Conservation (phyloP, 2,888 invertebrate species). For the Papilio elwesi region DNA sequence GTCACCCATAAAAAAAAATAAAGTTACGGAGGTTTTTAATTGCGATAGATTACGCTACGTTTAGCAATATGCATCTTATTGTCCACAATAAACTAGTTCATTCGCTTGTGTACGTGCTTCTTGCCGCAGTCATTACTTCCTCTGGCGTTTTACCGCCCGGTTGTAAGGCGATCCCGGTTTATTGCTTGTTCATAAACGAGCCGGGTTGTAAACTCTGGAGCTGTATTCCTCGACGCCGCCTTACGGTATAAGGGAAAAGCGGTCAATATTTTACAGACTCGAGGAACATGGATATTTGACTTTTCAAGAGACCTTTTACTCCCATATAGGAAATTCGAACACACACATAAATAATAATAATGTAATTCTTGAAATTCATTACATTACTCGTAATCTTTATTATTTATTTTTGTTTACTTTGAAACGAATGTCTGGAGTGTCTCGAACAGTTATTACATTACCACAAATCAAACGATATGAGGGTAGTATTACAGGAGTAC, state of each 20-base stretch:
- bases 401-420: too few species aligned
- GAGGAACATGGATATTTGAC: not conserved
- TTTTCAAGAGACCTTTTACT: too few species aligned
- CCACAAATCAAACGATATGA: too few species aligned
- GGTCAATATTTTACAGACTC: constrained; percentile 8
- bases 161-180: constrained; percentile 73
- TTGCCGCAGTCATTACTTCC: constrained; percentile 28
- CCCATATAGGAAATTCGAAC: too few species aligned
- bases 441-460: too few species aligned
- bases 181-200: constrained; percentile 79
- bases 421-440: too few species aligned
- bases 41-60: not conserved
- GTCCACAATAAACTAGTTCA: constrained; percentile 18
- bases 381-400: too few species aligned
- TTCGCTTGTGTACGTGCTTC: constrained; percentile 18
- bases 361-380: too few species aligned
- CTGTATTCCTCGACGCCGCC: constrained; percentile 46
- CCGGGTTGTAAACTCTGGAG: constrained; percentile 65
- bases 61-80: constrained; percentile 23
- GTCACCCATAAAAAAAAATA: too few species aligned
- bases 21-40: not conserved
- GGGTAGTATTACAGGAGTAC: too few species aligned
- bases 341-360: too few species aligned
- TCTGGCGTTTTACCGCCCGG: constrained; percentile 41
- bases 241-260: constrained; percentile 42